phyloP scores from a whole-genome alignment of 2,113 vertebrate species.

The Dascyllus trimaculatus region DNA sequence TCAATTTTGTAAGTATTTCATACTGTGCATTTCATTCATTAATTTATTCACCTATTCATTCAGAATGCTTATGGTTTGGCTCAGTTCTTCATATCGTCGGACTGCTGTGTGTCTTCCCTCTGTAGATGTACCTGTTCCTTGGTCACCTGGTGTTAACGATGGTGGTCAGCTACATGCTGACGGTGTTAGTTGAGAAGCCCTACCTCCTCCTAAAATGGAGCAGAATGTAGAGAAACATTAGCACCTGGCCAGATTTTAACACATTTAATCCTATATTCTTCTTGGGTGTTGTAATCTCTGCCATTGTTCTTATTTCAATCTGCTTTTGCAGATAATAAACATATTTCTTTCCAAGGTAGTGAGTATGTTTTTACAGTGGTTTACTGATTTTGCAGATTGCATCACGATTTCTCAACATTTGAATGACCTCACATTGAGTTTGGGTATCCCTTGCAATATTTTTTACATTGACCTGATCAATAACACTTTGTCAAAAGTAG shows the following conservation, averaged over 20 bases:
- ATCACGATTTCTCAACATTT: background rate
- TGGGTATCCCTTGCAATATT: too few relatives aligned
- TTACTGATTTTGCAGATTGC: background rate
- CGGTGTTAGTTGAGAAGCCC: constrained; percentile 86
- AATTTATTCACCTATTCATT: background rate
- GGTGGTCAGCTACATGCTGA: constrained; percentile 79
- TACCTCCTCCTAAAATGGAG: constrained; percentile 71
- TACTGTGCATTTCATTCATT: background rate
- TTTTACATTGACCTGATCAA: too few relatives aligned
- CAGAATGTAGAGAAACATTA: constrained; percentile 19
- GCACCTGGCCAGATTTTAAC: background rate
- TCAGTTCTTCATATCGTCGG: background rate
- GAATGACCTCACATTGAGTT: too few relatives aligned
- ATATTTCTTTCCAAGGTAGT: background rate
- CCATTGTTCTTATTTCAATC: background rate
- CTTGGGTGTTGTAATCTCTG: constrained; percentile 13
- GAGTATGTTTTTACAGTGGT: background rate
- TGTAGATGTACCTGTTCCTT: constrained; percentile 88
- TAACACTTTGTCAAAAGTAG: too few relatives aligned
- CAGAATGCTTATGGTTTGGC: background rate
- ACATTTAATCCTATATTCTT: background rate
- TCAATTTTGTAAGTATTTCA: constrained; percentile 86
- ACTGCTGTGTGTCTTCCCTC: constrained; percentile 1
- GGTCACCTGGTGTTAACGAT: constrained; percentile 85
- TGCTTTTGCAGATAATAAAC: constrained; percentile 11